A percentile compares a stretch with the other conserved stretches of the same genome.
These are phyloP conservation scores for Melanostoma scalare DNA, from an alignment of 2,888 invertebrate genomes.

Conservation along the genomic window DNA sequence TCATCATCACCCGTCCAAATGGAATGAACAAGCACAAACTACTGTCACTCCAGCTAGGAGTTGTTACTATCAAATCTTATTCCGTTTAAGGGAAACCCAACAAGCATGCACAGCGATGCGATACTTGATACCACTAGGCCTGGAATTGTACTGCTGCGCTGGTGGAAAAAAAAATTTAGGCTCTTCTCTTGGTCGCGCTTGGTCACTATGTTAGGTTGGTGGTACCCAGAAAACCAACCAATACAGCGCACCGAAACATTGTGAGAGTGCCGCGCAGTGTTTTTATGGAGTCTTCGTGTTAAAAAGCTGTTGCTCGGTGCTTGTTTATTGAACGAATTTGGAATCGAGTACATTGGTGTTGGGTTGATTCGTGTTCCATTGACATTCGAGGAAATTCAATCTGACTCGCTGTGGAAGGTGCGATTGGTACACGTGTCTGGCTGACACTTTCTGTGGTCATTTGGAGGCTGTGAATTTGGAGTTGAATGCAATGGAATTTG, in stretches of 20 bases:
- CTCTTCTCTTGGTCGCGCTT: conserved; percentile 17
- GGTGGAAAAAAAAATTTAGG: conserved; percentile 22
- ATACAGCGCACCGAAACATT: conserved; percentile 25
- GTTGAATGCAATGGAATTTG: conserved; percentile 43
- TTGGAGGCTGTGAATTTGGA: conserved; percentile 45
- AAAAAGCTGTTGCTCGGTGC: conserved; percentile 65
- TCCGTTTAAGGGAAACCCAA: conserved; percentile 61
- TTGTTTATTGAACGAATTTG: conserved; percentile 71
- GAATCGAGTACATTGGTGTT: conserved; percentile 64
- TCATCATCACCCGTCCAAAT: conserved; percentile 32
- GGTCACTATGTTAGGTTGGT: conserved; percentile 42
- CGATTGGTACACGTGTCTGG: conserved; percentile 67
- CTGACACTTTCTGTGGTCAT: conserved; percentile 68
- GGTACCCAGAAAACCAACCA: conserved; percentile 1
- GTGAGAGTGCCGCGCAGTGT: conserved; percentile 39
- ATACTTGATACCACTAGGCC: conserved; percentile 10
- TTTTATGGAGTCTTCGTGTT: conserved; percentile 68
- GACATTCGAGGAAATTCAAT: conserved; percentile 63
- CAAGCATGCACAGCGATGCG: conserved; percentile 6
- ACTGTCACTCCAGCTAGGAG: conserved; percentile 61
- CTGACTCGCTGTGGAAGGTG: conserved; percentile 57
- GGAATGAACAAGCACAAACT: conserved; percentile 62
- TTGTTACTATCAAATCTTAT: conserved; percentile 64
- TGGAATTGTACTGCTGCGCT: not conserved
- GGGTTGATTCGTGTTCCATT: conserved; percentile 67